These are phyloP conservation scores for Diphyllodes magnificus DNA, from an alignment of 2,113 vertebrate genomes.

Conservation along the genomic window DNA sequence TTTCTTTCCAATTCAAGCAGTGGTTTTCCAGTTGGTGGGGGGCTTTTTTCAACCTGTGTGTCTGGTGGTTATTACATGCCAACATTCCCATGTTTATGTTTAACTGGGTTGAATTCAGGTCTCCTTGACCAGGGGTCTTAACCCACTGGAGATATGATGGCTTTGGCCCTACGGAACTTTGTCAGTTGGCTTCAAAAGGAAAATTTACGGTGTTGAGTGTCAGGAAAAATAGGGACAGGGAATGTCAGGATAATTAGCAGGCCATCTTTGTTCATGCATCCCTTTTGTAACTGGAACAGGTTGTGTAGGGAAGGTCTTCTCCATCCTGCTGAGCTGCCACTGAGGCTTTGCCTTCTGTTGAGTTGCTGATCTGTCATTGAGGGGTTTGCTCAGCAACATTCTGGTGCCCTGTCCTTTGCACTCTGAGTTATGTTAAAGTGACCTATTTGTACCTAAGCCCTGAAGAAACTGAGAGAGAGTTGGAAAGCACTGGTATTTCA, in stretches of 20 bases:
- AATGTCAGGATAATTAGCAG: background rate
- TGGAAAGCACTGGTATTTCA: background rate
- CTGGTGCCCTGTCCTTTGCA: background rate
- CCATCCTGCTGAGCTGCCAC: background rate
- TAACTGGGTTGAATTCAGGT: background rate
- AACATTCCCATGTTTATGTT: background rate
- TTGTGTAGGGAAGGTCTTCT: background rate
- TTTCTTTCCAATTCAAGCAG: background rate
- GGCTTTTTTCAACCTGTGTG: accelerated
- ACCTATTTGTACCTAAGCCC: background rate
- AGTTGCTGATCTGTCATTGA: background rate
- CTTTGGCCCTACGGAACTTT: background rate
- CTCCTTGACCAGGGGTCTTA: background rate
- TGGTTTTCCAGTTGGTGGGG: background rate
- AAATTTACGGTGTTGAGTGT: background rate
- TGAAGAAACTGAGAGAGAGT: background rate
- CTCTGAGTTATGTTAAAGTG: background rate
- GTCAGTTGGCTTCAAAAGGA: background rate
- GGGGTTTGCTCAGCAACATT: background rate
- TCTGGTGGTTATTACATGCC: background rate
- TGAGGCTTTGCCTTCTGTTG: background rate
- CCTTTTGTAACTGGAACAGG: background rate
- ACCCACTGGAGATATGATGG: background rate
- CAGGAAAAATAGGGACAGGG: background rate
- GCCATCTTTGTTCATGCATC: background rate